Evolutionary conservation across 2,797 vertebrate genomes (phyloP).

Genomic region (Echeneis naucrates): DNA sequence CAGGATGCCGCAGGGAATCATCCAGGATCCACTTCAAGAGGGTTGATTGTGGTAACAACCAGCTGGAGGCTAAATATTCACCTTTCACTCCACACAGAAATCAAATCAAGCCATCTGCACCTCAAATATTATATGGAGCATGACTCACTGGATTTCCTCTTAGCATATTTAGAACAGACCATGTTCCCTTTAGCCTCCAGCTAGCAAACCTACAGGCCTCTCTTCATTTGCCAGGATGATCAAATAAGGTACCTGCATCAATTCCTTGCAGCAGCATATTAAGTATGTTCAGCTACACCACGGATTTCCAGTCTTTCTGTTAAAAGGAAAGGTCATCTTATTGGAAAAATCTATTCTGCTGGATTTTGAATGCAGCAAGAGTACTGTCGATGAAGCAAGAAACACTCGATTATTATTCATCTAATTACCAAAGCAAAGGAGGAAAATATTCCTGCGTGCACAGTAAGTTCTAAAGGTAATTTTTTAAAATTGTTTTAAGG

Average conservation of each 20-base stretch:
- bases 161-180: not conserved
- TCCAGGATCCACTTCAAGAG: constrained; percentile 50
- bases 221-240: not conserved
- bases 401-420: constrained; percentile 43
- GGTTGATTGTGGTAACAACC: constrained; percentile 59
- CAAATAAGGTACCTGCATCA: not conserved
- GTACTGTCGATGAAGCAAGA: constrained; percentile 44
- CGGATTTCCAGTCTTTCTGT: constrained; percentile 21
- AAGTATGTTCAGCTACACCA: not conserved
- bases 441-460: constrained; percentile 3
- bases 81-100: constrained; percentile 54
- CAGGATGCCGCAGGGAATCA: constrained; percentile 46
- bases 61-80: constrained; percentile 58
- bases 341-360: constrained; percentile 48
- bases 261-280: constrained; percentile 12
- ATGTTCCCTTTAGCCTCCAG: constrained; percentile 7
- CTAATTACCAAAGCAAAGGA: constrained; percentile 31
- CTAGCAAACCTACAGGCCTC: not conserved
- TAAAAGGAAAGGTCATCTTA: constrained; percentile 32
- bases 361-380: constrained; percentile 21
- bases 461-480: constrained; percentile 8
- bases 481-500: constrained; percentile 2
- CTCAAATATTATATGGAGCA: constrained; percentile 25
- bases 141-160: constrained; percentile 13
- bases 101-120: constrained; percentile 45